Base-by-base conservation (phyloP, 2,113 vertebrate species). In the Eulemur macaco region DNA sequence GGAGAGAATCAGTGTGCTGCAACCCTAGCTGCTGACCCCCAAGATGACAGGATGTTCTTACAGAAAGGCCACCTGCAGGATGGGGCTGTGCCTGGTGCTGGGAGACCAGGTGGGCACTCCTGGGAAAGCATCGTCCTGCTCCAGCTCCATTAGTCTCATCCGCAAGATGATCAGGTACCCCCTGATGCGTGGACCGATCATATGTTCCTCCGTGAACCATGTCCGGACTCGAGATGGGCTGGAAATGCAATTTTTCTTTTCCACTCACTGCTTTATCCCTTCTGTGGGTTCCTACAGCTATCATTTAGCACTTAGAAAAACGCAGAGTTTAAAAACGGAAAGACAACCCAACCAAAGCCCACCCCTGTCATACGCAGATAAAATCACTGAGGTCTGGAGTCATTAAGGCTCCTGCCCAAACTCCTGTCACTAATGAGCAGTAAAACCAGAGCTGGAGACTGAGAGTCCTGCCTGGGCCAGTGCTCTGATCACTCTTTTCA, bases 121-220 rank as follows among this genome's bases (percentile, higher is more conserved):
- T 37, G 45, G 66, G 52, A 86, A 31, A 54, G 25, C 31, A 18
- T 52, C 34, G 31, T 80, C n/a, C 20, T 47, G 10, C 9, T 50
- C n/a, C 31, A 17, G 9, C 91, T 86, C 91, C 25, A 1, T 20
- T 8, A 80, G 92, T 63, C 60, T 86, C 27, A 0, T 17, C 77
- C 77, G 58, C 89, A 89, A 12, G 42, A 39, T 60, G 76, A 37
- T 5, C 52, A 31, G 54, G 74, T 31, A 39, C 50, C 86, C 78
- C 76, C 54, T 69, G 68, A 94, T 64, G 78, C 64, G 0, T 77
- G 74, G 47, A 37, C 31, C 21, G 31, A 31, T 92, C 93, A 8
- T 95, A 52, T 94, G 91, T 87, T 95, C 80, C 18, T 58, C 56
- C 0, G 15, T 69, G 90, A 87, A n/a, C 91, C 63, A 58, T 39